Conservation (phyloP, 2,113 vertebrate genomes). For the Falcunculus frontatus region DNA sequence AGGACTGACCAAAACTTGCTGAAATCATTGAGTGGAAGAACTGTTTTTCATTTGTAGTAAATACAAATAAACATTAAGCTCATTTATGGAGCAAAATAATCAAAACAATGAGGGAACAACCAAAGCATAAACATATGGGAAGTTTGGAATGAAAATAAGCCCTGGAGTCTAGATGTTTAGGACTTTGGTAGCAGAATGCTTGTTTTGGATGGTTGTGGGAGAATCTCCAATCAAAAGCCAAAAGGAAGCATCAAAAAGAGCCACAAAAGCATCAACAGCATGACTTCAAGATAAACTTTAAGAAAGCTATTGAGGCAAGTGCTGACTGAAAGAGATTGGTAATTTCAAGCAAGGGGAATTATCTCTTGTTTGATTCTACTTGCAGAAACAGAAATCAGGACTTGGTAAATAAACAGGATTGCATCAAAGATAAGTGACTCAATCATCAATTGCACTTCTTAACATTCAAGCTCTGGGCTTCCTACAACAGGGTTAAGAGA, state of each 20-base stretch:
- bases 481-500: not conserved
- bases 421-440: conserved; percentile 45
- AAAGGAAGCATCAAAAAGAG: conserved; percentile 51
- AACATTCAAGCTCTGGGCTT: not conserved
- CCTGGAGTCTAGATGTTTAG: conserved; percentile 42
- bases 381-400: conserved; percentile 34
- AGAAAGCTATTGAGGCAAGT: not conserved
- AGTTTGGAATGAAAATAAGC: conserved; percentile 61
- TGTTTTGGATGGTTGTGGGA: conserved; percentile 48
- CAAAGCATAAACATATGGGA: conserved; percentile 59
- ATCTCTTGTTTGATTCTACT: conserved; percentile 22
- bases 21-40: conserved; percentile 5
- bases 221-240: conserved; percentile 39
- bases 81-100: conserved; percentile 40
- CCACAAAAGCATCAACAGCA: conserved; percentile 43
- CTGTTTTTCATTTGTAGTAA: conserved; percentile 12
- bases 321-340: not conserved
- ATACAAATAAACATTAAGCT: conserved; percentile 46
- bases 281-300: conserved; percentile 31
- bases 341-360: conserved; percentile 3
- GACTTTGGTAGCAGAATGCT: conserved; percentile 40
- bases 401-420: conserved; percentile 58
- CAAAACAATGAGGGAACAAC: conserved; percentile 48
- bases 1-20: not conserved
- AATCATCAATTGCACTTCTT: conserved; percentile 26